phyloP scores from a whole-genome alignment of 2,888 invertebrate genomes.

The Polietes domitor region DNA sequence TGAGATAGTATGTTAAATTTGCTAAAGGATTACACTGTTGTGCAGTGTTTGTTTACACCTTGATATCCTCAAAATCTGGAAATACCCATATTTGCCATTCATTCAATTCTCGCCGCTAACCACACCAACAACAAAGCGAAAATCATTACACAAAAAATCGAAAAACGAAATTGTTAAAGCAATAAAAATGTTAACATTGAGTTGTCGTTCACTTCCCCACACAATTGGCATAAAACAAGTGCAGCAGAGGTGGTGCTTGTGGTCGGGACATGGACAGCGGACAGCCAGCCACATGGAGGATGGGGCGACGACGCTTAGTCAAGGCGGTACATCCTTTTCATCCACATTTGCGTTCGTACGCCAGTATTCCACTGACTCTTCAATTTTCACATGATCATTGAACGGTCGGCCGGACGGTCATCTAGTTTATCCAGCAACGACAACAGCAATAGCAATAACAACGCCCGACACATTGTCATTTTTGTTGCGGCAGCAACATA shows the following conservation, averaged over 20 bases:
- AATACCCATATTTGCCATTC: background rate
- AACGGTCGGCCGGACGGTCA: conserved; percentile 37
- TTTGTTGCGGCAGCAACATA: conserved; percentile 27
- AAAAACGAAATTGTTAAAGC: conserved; percentile 39
- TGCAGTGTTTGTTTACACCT: no score
- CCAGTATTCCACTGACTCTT: conserved; percentile 46
- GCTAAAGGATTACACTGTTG: no score
- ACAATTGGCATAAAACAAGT: conserved; percentile 58
- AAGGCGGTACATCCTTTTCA: conserved; percentile 61
- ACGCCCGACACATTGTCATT: conserved; percentile 61
- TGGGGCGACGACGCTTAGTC: background rate
- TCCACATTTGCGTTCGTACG: conserved; percentile 43
- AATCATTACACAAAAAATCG: conserved; percentile 1
- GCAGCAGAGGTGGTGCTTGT: conserved; percentile 32
- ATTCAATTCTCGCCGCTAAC: background rate
- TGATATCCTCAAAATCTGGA: no score
- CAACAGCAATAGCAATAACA: conserved; percentile 38
- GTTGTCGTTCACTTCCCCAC: conserved; percentile 50
- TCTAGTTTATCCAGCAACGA: conserved; percentile 45
- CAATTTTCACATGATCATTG: conserved; percentile 59
- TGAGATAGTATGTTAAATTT: no score
- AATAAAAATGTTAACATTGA: conserved; percentile 52
- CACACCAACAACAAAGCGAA: background rate
- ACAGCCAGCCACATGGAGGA: conserved; percentile 1
- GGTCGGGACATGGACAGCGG: conserved; percentile 8